Evolutionary conservation across 2,113 vertebrate genomes (phyloP), one percentile per base, ranked within the genome.

Genomic region (Saimiri boliviensis): DNA sequence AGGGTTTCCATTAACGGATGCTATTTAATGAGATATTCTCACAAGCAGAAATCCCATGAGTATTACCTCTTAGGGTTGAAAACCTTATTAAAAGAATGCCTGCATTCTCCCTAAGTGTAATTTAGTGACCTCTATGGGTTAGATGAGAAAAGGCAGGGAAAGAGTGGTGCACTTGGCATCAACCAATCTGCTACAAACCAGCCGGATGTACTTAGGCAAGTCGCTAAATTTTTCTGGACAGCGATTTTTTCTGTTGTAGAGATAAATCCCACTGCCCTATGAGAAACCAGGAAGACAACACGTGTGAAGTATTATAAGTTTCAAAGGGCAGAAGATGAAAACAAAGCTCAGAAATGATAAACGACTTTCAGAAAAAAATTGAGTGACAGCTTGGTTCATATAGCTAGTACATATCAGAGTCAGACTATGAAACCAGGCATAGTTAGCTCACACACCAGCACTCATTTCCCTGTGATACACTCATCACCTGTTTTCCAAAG

Each of bases 161-260:
- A 74, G 27, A 54, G 5, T 16, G 42, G 2, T 86, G 25, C 20
- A 76, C 6, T 84, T 91, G 8, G 37, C 30, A 30, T 76, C 14
- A 79, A 32, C 13, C 42, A 73, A 66, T 27, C 21, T 81, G 40
- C 9, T 30, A 86, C 42, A 93, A 92, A 70, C 1, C 42, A 82
- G 8, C 60, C 86, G 23, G 6, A 2, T 54, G 27, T 94, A 81
- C 40, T 68, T 88, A 82, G 11, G 10, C 30, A 94, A 93, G 71
- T 45, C 17, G 42, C 6, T 97, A 37, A 77, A 2, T 49, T 71
- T 47, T 89, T 95, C 47, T 92, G 14, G 20, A 76, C 5, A 60
- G 6, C 79, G 25, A 85, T 95, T 74, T 86, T 14, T 86, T 95
- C 27, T 93, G 82, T 74, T 95, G 32, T 79, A 76, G 12, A 87